Evolutionary conservation across 2,113 vertebrate genomes (phyloP).

Genomic region (Nyctibius bracteatus): DNA sequence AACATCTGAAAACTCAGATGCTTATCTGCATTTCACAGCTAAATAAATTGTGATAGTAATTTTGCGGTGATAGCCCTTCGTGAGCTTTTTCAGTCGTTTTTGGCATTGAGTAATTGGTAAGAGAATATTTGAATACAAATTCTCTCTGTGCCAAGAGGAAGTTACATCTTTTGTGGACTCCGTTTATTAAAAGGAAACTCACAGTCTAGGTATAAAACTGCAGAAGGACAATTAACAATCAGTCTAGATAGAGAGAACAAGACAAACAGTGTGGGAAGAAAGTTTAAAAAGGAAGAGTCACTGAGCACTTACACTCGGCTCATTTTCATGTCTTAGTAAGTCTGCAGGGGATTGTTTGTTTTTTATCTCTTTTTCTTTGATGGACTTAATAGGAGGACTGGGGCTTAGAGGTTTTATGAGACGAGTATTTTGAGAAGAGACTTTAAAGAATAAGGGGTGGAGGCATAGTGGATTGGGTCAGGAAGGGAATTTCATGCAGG

Average conservation of each 20-base stretch:
- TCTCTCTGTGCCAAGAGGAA: neutral
- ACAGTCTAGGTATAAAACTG: neutral
- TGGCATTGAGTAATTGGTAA: neutral
- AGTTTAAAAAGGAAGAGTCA: neutral
- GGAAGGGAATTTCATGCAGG: neutral
- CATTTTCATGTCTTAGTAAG: neutral
- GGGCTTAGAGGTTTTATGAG: neutral
- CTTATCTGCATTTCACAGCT: conserved; percentile 26
- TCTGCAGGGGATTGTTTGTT: neutral
- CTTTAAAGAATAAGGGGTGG: neutral
- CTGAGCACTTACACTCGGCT: neutral
- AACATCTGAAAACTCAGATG: neutral
- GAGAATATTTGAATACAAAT: neutral
- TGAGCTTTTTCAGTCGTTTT: neutral
- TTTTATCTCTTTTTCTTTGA: neutral
- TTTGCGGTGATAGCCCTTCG: neutral
- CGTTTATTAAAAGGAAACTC: neutral
- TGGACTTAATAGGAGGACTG: neutral
- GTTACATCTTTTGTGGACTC: neutral
- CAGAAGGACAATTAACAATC: neutral
- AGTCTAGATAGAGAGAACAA: neutral
- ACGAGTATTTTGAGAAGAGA: neutral
- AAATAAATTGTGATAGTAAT: conserved; percentile 7
- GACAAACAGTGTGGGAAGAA: neutral
- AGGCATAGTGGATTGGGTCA: neutral